A percentile compares a stretch with the other conserved stretches of the same genome.
Evolutionary conservation across 2,888 invertebrate species (phyloP).

Genomic region (Apodemia zela): DNA sequence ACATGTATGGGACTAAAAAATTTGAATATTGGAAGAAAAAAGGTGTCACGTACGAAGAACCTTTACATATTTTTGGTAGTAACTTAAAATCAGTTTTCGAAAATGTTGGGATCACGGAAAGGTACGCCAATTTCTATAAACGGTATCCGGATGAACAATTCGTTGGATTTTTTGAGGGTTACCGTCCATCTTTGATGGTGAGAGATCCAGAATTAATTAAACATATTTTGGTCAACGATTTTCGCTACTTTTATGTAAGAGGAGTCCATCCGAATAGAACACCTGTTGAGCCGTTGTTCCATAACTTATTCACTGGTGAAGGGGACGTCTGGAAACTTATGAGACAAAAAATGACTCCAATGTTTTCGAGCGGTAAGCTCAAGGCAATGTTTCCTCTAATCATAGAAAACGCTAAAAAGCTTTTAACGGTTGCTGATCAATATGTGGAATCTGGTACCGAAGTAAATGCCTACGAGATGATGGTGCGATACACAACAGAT

Average conservation of each 20-base stretch:
- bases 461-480: constrained; percentile 40
- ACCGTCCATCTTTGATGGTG: constrained; percentile 50
- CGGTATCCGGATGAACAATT: constrained; percentile 38
- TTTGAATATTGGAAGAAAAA: constrained; percentile 28
- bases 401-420: constrained; percentile 52
- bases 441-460: constrained; percentile 22
- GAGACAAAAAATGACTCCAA: constrained; percentile 55
- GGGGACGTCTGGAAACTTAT: constrained; percentile 60
- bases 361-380: constrained; percentile 59
- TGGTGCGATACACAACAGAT: constrained; percentile 43
- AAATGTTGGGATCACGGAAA: constrained; percentile 23
- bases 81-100: constrained; percentile 26
- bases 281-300: constrained; percentile 39
- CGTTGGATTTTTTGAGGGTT: constrained; percentile 52
- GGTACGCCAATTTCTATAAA: constrained; percentile 8
- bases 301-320: constrained; percentile 50
- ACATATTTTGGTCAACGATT: constrained; percentile 49
- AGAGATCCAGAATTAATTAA: constrained; percentile 51
- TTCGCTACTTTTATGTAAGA: constrained; percentile 45
- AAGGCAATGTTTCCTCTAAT: constrained; percentile 63
- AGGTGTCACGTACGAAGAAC: constrained; percentile 27
- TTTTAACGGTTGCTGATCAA: constrained; percentile 36
- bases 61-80: constrained; percentile 27
- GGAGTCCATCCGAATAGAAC: neutral
- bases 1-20: constrained; percentile 28